Evolutionary conservation across 2,888 invertebrate genomes (phyloP).

Genomic region (Pyralis farinalis): DNA sequence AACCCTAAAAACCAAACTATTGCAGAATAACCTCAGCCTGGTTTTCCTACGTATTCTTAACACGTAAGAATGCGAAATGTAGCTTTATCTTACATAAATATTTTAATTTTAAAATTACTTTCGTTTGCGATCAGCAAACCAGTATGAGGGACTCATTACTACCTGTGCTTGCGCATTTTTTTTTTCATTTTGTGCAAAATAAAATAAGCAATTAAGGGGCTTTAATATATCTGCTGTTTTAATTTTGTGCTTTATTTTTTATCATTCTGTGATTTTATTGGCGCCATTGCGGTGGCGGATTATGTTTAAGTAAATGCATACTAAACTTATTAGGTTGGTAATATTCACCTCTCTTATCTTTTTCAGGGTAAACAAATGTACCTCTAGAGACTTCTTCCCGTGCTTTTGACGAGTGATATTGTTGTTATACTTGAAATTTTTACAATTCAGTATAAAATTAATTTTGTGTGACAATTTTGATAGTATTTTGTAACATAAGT

Average conservation of each 20-base stretch:
- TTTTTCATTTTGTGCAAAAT: conserved; percentile 19
- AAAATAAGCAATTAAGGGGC: conserved; percentile 21
- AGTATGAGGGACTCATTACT: conserved; percentile 13
- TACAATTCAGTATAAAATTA: no score
- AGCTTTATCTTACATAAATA: conserved; percentile 11
- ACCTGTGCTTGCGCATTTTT: conserved; percentile 11
- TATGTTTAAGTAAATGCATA: no score
- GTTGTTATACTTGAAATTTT: no score
- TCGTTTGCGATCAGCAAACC: conserved; percentile 11
- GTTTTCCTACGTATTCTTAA: conserved; percentile 11
- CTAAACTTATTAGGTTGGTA: no score
- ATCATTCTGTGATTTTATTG: conserved; percentile 1
- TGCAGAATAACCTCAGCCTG: conserved; percentile 4
- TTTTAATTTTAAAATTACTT: conserved; percentile 12
- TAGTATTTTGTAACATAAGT: no score
- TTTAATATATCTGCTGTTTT: conserved; percentile 14
- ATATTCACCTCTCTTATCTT: no score
- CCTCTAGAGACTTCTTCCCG: no score
- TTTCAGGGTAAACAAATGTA: no score
- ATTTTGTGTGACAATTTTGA: no score
- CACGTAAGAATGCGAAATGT: conserved; percentile 11
- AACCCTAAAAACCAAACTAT: no score
- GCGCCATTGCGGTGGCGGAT: conserved; percentile 4
- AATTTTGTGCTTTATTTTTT: conserved; percentile 5
- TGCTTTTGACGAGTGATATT: no score